A percentile compares a stretch with the other conserved stretches of the same genome.
Conservation (phyloP, 2,888 invertebrate genomes). For the Zeuzera pyrina region DNA sequence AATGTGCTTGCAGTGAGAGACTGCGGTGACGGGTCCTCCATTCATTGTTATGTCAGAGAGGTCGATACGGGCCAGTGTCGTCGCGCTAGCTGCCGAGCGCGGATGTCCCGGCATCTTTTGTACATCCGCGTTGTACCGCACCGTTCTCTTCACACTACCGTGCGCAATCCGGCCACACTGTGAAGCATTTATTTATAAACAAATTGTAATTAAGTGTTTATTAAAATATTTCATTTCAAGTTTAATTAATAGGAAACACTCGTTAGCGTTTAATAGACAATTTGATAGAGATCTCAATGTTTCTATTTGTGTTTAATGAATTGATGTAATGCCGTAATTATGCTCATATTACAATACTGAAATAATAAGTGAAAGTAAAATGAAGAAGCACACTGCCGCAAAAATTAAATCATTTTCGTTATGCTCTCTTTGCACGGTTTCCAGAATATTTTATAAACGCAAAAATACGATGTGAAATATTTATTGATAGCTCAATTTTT, state of each 20-base stretch:
- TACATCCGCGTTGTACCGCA: constrained; percentile 6
- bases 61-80: constrained; percentile 54
- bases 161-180: constrained; percentile 26
- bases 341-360: no score
- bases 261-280: no score
- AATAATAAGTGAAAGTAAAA: no score
- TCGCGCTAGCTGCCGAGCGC: constrained; percentile 42
- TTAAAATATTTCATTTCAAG: background rate
- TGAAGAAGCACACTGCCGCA: no score
- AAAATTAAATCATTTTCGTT: no score
- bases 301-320: no score
- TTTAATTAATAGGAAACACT: constrained; percentile 2
- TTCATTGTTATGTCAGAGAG: constrained; percentile 49
- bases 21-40: constrained; percentile 50
- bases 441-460: no score
- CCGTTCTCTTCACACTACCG: constrained; percentile 22
- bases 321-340: no score
- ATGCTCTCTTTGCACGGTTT: no score
- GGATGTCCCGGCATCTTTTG: constrained; percentile 30
- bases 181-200: constrained; percentile 52
- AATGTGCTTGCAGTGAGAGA: constrained; percentile 56
- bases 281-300: no score
- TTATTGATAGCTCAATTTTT: no score
- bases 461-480: no score
- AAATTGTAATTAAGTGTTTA: constrained; percentile 18